phyloP scores from a whole-genome alignment of 2,888 invertebrate species.

The Yponomeuta sedellus region DNA sequence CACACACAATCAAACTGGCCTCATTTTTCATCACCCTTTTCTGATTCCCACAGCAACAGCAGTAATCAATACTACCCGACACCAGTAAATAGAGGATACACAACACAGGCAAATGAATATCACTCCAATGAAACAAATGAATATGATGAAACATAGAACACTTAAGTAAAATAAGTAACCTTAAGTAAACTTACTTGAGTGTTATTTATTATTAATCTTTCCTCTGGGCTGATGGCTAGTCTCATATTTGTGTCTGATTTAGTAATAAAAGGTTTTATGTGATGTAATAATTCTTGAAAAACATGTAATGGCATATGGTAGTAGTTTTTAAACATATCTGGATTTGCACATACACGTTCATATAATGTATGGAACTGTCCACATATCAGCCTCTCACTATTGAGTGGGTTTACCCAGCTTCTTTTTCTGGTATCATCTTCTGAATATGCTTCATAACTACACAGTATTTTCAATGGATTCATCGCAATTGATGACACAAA shows the following conservation, averaged over 20 bases:
- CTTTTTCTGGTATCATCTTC: slow-evolving; percentile 18
- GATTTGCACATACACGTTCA: slow-evolving; percentile 20
- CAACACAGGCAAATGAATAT: too few species aligned
- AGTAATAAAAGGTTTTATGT: slow-evolving; percentile 21
- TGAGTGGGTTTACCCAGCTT: slow-evolving; percentile 22
- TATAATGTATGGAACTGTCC: slow-evolving; percentile 22
- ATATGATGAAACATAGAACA: too few species aligned
- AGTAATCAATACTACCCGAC: too few species aligned
- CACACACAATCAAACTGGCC: too few species aligned
- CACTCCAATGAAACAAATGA: too few species aligned
- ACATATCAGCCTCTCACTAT: slow-evolving; percentile 22
- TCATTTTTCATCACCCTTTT: too few species aligned
- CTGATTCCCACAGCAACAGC: too few species aligned
- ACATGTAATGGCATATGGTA: slow-evolving; percentile 23
- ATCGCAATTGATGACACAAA: too few species aligned
- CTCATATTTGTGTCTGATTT: slow-evolving; percentile 22
- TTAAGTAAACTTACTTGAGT: slow-evolving; percentile 23
- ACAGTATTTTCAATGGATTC: too few species aligned
- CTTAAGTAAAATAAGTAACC: too few species aligned
- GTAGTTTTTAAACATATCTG: slow-evolving; percentile 21
- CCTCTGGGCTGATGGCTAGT: slow-evolving; percentile 22
- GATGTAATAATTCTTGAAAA: slow-evolving; percentile 20
- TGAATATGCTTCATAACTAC: too few species aligned
- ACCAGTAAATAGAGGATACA: too few species aligned
- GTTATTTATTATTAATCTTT: slow-evolving; percentile 22